Evolutionary conservation across 2,797 vertebrate genomes (phyloP), one percentile per base, ranked within the genome.

Genomic region (Podarcis lilfordi): DNA sequence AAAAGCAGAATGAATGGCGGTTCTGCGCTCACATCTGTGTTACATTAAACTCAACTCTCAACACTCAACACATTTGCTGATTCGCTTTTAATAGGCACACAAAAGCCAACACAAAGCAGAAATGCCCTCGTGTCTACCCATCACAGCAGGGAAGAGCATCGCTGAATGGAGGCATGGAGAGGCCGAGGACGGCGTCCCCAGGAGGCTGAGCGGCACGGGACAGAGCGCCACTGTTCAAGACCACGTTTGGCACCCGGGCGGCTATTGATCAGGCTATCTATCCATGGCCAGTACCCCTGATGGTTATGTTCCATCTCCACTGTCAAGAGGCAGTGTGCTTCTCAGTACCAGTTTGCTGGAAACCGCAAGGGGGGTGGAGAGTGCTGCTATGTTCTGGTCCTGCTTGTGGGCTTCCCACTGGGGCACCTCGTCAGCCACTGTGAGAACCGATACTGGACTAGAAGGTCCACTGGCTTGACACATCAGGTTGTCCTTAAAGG

Each of bases 11-110:
- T 85, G 43, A 78, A 25, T 55, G 93, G 89, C 68, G 9, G 94
- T 89, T 93, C 94, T 88, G 87, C 92, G 96, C 96, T 93, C 95
- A 96, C 97, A 97, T 97, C 97, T 97, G 97, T 92, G 91, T 96
- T 94, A 88, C 95, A 97, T 97, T 97, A 97, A 91, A 94, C 90
- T 6, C 92, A 89, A 92, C 96, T 97, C 97, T 97, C 97, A 90
- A 89, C 92, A 93, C 96, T 97, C 97, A 91, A 91, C 93, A 96
- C 96, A 95, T 94, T 79, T 88, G 93, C 95, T 90, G 95, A 97
- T 96, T 96, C 95, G 93, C 92, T 94, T 96, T 93, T 96, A 96
- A 96, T 96, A 96, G 95, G 96, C 91, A 93, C 94, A 96, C 93
- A 84, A 94, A 94, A 92, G 94, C 61, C 93, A 94, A 94, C 10